Percentiles rank a stretch among this genome's conserved stretches.
phyloP scores from a whole-genome alignment of 2,888 invertebrate species.

The Tenthredo livida region DNA sequence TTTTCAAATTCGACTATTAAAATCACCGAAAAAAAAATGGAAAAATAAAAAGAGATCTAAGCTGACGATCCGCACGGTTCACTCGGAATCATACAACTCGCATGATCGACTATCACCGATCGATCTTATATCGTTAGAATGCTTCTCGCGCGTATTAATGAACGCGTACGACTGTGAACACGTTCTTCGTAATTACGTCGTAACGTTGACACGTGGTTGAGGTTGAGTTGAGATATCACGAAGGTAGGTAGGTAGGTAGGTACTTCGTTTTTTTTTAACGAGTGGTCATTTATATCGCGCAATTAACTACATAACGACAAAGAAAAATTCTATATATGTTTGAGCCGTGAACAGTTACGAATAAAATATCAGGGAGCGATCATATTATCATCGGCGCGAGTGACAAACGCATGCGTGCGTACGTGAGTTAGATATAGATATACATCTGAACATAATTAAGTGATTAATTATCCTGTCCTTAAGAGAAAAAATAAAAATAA shows the following conservation, averaged over 20 bases:
- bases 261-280: not conserved
- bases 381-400: not conserved
- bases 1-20: too few relatives aligned
- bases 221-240: not conserved
- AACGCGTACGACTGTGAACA: not conserved
- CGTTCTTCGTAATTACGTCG: slow-evolving; percentile 2
- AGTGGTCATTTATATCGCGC: not conserved
- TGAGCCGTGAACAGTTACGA: not conserved
- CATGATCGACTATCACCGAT: not conserved
- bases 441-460: not conserved
- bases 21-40: not conserved
- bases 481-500: too few relatives aligned
- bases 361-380: not conserved
- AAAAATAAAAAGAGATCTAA: not conserved
- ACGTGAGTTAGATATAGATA: not conserved
- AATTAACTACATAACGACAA: not conserved
- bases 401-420: not conserved
- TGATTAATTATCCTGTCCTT: not conserved
- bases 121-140: slow-evolving; percentile 1
- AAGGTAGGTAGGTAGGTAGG: not conserved
- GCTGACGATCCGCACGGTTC: not conserved
- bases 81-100: not conserved
- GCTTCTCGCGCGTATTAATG: not conserved
- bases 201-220: not conserved
- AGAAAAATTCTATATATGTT: not conserved